Evolutionary conservation across 2,797 vertebrate genomes (phyloP).

Genomic region (Takifugu ocellatus): DNA sequence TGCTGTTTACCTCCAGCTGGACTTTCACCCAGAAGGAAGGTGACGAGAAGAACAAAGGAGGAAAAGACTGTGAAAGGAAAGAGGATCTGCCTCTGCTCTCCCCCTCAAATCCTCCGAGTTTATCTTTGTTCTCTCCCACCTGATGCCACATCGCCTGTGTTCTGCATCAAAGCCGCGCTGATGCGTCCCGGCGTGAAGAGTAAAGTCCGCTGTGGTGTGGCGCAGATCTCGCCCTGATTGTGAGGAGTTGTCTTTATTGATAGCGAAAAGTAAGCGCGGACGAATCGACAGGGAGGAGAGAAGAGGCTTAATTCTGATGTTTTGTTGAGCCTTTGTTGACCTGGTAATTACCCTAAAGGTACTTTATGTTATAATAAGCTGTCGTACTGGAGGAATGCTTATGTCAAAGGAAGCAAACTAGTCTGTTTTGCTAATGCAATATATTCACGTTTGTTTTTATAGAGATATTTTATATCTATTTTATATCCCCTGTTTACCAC

Average conservation of each 20-base stretch:
- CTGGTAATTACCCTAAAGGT: not conserved
- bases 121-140: constrained; percentile 29
- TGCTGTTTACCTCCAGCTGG: no score
- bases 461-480: constrained; percentile 55
- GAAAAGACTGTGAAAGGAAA: constrained; percentile 72
- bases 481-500: constrained; percentile 21
- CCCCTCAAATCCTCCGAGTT: constrained; percentile 57
- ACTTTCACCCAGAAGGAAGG: constrained; percentile 3
- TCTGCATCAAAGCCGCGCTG: constrained; percentile 26
- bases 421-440: constrained; percentile 23
- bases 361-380: constrained; percentile 12
- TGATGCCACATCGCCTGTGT: constrained; percentile 8
- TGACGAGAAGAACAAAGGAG: constrained; percentile 38
- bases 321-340: constrained; percentile 16
- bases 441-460: constrained; percentile 17
- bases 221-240: no score
- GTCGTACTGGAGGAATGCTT: constrained; percentile 9
- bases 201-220: not conserved
- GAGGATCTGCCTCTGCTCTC: constrained; percentile 55
- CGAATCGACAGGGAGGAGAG: constrained; percentile 14
- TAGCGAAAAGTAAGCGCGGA: no score
- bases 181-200: not conserved
- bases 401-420: constrained; percentile 11
- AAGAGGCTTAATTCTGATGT: constrained; percentile 20
- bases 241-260: no score